These are phyloP conservation scores for Irena cyanogastra DNA, from an alignment of 2,113 vertebrate genomes.

Conservation along the genomic window DNA sequence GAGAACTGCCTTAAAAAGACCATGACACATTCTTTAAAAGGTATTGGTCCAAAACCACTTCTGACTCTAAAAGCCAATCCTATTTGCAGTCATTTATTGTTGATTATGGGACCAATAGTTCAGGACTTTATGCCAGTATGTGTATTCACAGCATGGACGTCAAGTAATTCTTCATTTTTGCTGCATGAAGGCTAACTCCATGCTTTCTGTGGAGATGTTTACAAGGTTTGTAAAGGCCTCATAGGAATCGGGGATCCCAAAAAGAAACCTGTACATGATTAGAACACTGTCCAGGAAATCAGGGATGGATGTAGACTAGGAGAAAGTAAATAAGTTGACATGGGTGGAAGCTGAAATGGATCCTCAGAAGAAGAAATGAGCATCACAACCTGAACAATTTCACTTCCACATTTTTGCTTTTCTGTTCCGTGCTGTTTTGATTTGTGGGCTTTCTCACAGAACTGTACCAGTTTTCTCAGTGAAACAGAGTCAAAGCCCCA, in stretches of 20 bases:
- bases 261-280: neutral
- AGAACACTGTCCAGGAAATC: neutral
- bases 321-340: neutral
- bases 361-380: neutral
- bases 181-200: neutral
- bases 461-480: neutral
- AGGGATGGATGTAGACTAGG: neutral
- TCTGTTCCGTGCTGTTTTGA: neutral
- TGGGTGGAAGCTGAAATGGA: neutral
- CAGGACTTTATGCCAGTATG: neutral
- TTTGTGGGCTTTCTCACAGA: neutral
- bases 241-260: neutral
- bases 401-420: neutral
- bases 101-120: neutral
- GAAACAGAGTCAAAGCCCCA: neutral
- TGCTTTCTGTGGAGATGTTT: neutral
- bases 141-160: neutral
- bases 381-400: neutral
- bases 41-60: neutral
- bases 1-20: neutral
- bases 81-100: neutral
- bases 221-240: neutral
- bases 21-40: neutral
- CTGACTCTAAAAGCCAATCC: neutral
- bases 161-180: neutral